Conservation (phyloP, 2,113 vertebrate species). For the Elaphurus davidianus region DNA sequence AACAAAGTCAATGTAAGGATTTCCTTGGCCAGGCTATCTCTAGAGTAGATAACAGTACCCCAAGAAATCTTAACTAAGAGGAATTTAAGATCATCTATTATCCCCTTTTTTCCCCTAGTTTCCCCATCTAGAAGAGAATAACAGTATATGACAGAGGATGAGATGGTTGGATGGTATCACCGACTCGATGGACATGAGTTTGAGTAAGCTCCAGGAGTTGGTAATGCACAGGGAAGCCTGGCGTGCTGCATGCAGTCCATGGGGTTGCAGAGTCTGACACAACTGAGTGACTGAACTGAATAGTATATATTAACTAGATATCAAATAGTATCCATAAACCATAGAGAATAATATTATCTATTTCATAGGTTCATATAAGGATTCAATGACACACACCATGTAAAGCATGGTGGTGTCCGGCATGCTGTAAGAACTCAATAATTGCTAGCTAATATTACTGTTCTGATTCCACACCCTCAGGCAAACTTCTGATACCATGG, state of each 20-base stretch:
- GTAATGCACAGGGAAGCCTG: neutral
- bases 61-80: neutral
- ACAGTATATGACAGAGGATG: neutral
- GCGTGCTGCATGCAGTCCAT: no score
- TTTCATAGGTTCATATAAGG: neutral
- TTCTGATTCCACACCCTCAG: neutral
- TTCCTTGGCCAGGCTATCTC: neutral
- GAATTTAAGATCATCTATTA: neutral
- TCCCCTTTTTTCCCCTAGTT: neutral
- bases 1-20: neutral
- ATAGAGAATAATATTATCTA: neutral
- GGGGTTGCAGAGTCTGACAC: neutral
- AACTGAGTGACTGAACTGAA: neutral
- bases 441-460: neutral
- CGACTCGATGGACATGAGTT: neutral
- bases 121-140: neutral
- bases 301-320: neutral
- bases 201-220: neutral
- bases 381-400: neutral
- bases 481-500: neutral
- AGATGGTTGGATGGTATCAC: neutral
- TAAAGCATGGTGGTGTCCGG: neutral
- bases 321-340: neutral
- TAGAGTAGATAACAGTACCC: neutral
- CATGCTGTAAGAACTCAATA: conserved; percentile 1